phyloP scores from a whole-genome alignment of 2,888 invertebrate species.

The Neoscelio sp. region DNA sequence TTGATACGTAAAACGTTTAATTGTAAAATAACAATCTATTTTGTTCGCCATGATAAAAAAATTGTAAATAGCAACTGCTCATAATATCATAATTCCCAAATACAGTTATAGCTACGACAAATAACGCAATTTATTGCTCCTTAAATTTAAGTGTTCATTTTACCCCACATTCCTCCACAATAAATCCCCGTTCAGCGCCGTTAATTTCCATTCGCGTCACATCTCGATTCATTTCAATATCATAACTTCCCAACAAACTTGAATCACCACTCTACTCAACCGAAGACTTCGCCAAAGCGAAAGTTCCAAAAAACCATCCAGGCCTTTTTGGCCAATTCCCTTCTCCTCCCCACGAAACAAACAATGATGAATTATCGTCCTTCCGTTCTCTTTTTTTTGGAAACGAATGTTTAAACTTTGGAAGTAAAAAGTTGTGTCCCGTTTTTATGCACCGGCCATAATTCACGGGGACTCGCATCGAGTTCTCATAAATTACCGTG shows the following conservation, averaged over 20 bases:
- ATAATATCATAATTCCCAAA: constrained; percentile 56
- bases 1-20: too few relatives aligned
- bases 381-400: constrained; percentile 21
- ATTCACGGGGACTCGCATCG: constrained; percentile 62
- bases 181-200: constrained; percentile 54
- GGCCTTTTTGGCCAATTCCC: constrained; percentile 36
- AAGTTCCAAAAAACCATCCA: constrained; percentile 40
- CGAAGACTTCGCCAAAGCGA: constrained; percentile 20
- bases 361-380: constrained; percentile 54
- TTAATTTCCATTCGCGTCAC: constrained; percentile 59
- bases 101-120: constrained; percentile 52
- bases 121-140: constrained; percentile 61
- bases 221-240: constrained; percentile 64
- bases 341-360: constrained; percentile 24
- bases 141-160: constrained; percentile 55
- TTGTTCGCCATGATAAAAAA: too few relatives aligned
- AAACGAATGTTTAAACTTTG: constrained; percentile 64
- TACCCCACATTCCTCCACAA: constrained; percentile 17
- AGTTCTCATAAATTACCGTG: constrained; percentile 62
- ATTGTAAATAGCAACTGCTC: not conserved
- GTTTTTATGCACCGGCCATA: constrained; percentile 64
- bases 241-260: constrained; percentile 47
- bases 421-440: constrained; percentile 64
- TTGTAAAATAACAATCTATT: too few relatives aligned
- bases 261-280: not conserved